Evolutionary conservation across 2,797 vertebrate species (phyloP).

Genomic region (Anguilla obscura): DNA sequence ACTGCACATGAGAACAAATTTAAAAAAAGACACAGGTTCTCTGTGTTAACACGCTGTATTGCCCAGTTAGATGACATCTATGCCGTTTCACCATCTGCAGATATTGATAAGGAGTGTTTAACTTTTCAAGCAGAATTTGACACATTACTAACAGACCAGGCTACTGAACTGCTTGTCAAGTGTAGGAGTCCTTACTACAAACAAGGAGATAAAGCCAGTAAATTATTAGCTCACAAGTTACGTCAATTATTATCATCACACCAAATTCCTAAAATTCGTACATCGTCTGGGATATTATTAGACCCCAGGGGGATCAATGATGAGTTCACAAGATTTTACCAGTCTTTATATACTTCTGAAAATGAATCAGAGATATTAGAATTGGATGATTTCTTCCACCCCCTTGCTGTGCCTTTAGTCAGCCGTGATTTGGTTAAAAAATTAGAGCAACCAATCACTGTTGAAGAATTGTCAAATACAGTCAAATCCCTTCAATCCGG

Average conservation of each 20-base stretch:
- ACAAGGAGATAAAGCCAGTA: constrained; percentile 1
- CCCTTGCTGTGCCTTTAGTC: constrained; percentile 1
- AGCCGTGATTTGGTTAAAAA: not conserved
- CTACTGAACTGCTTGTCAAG: not conserved
- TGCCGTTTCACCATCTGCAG: not conserved
- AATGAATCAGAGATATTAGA: not conserved
- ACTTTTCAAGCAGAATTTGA: not conserved
- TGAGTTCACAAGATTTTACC: not conserved
- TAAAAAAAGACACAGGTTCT: not conserved
- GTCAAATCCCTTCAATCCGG: not conserved
- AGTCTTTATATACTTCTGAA: not conserved
- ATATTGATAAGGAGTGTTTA: not conserved
- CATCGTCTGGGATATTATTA: not conserved
- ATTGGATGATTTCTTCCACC: not conserved
- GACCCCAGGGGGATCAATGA: not conserved
- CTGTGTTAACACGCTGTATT: not conserved
- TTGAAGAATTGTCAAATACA: not conserved
- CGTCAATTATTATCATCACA: not conserved
- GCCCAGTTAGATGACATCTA: not conserved
- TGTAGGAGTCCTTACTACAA: not conserved
- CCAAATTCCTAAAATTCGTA: constrained; percentile 14
- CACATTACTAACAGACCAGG: not conserved
- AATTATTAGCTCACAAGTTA: constrained; percentile 12
- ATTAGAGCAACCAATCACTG: not conserved
- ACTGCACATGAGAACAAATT: not conserved